These are phyloP conservation scores for Muscidifurax raptorellus DNA, from an alignment of 1,140 invertebrate species.

Conservation along the genomic window DNA sequence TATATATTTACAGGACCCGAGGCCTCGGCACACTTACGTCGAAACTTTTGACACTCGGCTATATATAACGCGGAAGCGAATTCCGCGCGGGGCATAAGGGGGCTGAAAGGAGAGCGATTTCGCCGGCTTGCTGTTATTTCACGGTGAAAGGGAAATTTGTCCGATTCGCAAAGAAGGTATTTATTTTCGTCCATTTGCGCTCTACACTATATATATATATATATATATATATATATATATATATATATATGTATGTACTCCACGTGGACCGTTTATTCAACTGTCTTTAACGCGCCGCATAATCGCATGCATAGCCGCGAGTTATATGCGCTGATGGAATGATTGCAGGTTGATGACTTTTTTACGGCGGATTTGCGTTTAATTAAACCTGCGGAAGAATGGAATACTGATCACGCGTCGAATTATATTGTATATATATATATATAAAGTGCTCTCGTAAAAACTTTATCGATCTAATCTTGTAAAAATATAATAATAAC, in stretches of 20 bases:
- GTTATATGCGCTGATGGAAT: background rate
- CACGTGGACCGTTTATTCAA: no score
- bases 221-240: no score
- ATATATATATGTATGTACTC: no score
- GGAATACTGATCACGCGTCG: no score
- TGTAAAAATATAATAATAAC: no score
- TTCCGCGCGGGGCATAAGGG: background rate
- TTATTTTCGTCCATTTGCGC: background rate
- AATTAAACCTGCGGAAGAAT: background rate
- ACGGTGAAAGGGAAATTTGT: constrained; percentile 6
- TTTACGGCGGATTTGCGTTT: background rate
- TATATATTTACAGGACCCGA: background rate
- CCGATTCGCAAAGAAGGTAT: background rate
- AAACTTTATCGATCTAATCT: background rate
- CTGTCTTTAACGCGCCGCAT: no score
- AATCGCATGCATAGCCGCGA: no score
- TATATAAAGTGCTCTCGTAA: background rate
- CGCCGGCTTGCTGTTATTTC: background rate
- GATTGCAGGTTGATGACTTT: background rate
- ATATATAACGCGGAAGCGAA: background rate
- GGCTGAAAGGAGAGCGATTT: background rate
- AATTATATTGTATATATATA: background rate
- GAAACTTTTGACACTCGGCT: constrained; percentile 12
- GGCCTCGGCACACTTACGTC: background rate
- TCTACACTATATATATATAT: no score